phyloP scores from a whole-genome alignment of 2,113 vertebrate species.

The Heterocephalus glaber region DNA sequence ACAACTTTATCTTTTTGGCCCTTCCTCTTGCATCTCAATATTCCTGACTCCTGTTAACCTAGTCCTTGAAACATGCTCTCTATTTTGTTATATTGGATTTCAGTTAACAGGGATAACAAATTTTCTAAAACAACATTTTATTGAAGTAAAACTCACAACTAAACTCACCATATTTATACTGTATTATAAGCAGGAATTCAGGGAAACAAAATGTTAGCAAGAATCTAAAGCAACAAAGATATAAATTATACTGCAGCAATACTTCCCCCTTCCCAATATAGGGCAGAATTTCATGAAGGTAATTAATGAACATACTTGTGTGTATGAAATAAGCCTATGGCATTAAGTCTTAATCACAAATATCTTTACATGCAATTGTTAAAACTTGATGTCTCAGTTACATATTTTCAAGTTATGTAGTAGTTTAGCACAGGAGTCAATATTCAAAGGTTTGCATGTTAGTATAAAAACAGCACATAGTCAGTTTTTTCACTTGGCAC shows the following conservation, averaged over 20 bases:
- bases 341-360: not conserved
- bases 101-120: not conserved
- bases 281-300: not conserved
- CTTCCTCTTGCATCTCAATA: not conserved
- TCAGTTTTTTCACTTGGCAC: constrained; percentile 11
- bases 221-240: not conserved
- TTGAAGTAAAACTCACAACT: not conserved
- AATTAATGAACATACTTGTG: constrained; percentile 26
- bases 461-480: not conserved
- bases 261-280: not conserved
- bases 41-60: not conserved
- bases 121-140: constrained; percentile 55
- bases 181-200: not conserved
- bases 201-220: constrained; percentile 14
- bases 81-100: constrained; percentile 14
- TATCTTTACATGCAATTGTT: not conserved
- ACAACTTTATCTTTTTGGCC: constrained; percentile 32
- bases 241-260: not conserved
- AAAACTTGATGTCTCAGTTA: not conserved
- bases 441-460: not conserved
- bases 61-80: not conserved
- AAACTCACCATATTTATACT: not conserved
- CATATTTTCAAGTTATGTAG: not conserved
- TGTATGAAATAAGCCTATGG: constrained; percentile 27
- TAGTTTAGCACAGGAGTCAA: not conserved